Conservation (phyloP, 2,888 invertebrate genomes). For the Cancer borealis region DNA sequence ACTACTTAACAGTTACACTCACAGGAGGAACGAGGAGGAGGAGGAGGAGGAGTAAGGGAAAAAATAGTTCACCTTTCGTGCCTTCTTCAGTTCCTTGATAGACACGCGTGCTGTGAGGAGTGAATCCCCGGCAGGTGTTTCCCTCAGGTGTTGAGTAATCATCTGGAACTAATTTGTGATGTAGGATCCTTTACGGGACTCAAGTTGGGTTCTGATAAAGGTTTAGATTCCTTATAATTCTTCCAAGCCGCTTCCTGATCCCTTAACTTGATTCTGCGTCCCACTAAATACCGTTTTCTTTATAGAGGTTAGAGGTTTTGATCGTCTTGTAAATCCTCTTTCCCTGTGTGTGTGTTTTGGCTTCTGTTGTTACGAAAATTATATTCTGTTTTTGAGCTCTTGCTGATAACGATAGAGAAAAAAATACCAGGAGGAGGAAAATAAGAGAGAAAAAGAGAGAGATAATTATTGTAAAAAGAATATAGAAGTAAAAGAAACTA, state of each 20-base stretch:
- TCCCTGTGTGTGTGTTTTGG: not conserved
- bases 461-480: no score
- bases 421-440: not conserved
- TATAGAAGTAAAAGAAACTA: no score
- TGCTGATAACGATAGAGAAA: not conserved
- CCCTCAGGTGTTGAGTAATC: not conserved
- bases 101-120: conserved; percentile 4
- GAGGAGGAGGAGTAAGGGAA: not conserved
- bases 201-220: not conserved
- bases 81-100: not conserved
- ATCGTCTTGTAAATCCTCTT: not conserved
- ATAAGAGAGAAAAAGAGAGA: conserved; percentile 31
- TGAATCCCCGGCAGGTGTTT: not conserved
- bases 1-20: conserved; percentile 48
- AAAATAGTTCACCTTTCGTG: not conserved
- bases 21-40: not conserved
- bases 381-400: not conserved
- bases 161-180: not conserved
- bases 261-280: not conserved
- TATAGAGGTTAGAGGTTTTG: not conserved
- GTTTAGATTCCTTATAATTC: not conserved
- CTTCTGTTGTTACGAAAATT: not conserved
- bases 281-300: not conserved
- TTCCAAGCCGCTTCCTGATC: not conserved
- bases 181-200: not conserved